These are phyloP conservation scores for Physocephala rufipes DNA, from an alignment of 2,888 invertebrate species.

Conservation along the genomic window DNA sequence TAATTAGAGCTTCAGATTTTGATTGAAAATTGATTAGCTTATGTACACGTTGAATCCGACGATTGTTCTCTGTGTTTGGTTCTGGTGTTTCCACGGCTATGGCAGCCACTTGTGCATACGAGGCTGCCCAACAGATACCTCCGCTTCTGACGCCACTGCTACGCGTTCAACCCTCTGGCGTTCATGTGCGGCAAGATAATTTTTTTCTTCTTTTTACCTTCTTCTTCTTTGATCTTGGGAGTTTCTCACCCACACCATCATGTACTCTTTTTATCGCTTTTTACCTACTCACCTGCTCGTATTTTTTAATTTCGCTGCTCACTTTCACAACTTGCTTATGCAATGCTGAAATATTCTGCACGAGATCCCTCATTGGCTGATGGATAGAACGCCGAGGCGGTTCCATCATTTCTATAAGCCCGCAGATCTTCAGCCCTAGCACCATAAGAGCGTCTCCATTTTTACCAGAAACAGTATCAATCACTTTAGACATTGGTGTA, in stretches of 20 bases:
- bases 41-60: not conserved
- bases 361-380: slow-evolving; percentile 1
- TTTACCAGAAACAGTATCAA: not conserved
- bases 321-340: not conserved
- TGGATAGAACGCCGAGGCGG: not conserved
- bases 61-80: not conserved
- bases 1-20: slow-evolving; percentile 1
- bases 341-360: not conserved
- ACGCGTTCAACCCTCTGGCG: too few species aligned
- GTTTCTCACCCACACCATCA: not conserved
- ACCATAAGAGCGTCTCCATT: not conserved
- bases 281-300: not conserved
- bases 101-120: too few species aligned
- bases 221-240: not conserved
- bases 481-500: not conserved
- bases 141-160: too few species aligned
- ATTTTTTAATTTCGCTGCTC: not conserved
- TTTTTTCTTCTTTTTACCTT: not conserved
- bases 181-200: too few species aligned
- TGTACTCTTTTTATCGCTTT: not conserved
- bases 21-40: not conserved
- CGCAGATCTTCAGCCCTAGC: not conserved
- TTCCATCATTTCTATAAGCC: slow-evolving; percentile 13
- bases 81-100: not conserved
- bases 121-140: too few species aligned